Percentiles rank a stretch among this genome's conserved stretches.
These are phyloP conservation scores for Urophycis tenuis DNA, from an alignment of 2,797 vertebrate species.

Conservation along the genomic window DNA sequence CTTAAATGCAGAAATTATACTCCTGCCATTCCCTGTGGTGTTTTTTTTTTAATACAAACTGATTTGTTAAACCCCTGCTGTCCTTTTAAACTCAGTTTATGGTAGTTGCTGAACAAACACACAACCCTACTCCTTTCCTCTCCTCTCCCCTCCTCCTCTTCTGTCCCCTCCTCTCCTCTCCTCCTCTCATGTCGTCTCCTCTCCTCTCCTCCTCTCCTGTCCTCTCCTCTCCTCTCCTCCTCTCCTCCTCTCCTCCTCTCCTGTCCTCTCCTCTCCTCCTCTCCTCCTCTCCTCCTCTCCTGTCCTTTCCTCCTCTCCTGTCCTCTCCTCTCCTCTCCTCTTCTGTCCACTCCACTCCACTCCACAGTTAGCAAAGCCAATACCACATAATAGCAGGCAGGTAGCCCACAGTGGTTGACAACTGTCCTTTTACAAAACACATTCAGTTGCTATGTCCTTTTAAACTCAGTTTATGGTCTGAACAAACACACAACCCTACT, in stretches of 20 bases:
- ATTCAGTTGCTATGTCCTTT: not conserved
- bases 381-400: not conserved
- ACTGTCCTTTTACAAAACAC: conserved; percentile 2
- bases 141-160: no score
- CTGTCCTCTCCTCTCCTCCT: not conserved
- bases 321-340: not conserved
- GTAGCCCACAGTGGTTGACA: not conserved
- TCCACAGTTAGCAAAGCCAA: not conserved
- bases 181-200: no score
- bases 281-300: not conserved
- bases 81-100: conserved; percentile 28
- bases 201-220: no score
- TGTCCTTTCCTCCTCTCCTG: no score
- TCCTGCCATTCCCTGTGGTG: conserved; percentile 36
- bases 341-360: not conserved
- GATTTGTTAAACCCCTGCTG: conserved; percentile 37
- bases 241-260: not conserved
- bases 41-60: conserved; percentile 47
- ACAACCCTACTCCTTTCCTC: not conserved
- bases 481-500: no score
- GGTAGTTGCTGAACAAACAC: conserved; percentile 13
- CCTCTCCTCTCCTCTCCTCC: no score
- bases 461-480: no score
- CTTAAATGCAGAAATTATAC: conserved; percentile 34
- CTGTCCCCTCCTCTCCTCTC: no score